A percentile compares a stretch with the other conserved stretches of the same genome.
Conservation (phyloP, 2,113 vertebrate species). For the Sphaerodactylus townsendi region DNA sequence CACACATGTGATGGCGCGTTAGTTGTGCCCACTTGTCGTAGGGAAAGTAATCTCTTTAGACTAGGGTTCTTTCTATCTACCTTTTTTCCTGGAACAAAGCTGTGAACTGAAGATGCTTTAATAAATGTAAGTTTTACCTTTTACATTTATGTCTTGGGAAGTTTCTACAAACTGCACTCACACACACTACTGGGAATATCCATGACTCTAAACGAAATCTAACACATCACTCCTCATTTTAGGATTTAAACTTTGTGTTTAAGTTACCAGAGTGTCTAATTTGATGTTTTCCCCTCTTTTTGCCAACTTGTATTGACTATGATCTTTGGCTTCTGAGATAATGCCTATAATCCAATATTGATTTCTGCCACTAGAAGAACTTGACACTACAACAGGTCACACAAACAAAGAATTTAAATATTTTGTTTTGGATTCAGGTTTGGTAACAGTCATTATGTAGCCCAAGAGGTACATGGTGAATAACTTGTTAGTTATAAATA, state of each 20-base stretch:
- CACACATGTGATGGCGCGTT: too few species aligned
- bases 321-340: constrained; percentile 32
- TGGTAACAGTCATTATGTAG: background rate
- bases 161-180: too few species aligned
- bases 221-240: constrained; percentile 10
- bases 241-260: background rate
- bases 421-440: constrained; percentile 27
- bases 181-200: too few species aligned
- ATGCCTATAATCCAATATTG: constrained; percentile 30
- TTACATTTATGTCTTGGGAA: too few species aligned
- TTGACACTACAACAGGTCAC: constrained; percentile 20
- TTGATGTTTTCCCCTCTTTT: constrained; percentile 2
- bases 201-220: too few species aligned
- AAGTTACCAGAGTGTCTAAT: background rate
- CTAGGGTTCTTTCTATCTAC: too few species aligned
- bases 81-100: too few species aligned
- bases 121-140: too few species aligned
- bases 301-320: constrained; percentile 11
- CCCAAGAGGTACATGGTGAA: background rate
- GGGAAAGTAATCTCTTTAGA: too few species aligned
- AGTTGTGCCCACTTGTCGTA: too few species aligned
- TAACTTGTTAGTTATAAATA: background rate
- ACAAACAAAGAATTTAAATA: constrained; percentile 28
- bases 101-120: too few species aligned
- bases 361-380: constrained; percentile 25